Evolutionary conservation across 2,797 vertebrate species (phyloP), one percentile per base, ranked within the genome.

Genomic region (Sparidentex hasta): DNA sequence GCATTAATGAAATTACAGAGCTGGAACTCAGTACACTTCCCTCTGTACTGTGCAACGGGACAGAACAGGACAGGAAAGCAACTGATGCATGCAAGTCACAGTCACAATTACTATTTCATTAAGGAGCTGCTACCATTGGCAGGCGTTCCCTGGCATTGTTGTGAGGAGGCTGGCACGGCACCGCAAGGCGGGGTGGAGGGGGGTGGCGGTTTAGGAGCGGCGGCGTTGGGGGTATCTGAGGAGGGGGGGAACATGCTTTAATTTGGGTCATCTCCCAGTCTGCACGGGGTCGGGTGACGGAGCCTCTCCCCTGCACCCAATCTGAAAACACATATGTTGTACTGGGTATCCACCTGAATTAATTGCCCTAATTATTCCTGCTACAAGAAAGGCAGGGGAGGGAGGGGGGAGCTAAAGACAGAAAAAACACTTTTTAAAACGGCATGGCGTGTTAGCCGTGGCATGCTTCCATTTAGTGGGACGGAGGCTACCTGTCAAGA

Each of bases 341-440:
- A 78, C 89, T 91, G 89, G 81, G 85, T 86, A 90, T 87, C 88
- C 87, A 88, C 91, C 90, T 84, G 70, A 94, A 93, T 94, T 94
- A 96, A 96, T 94, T 95, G 91, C 78, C 91, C 93, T 94, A 95
- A 95, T 95, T 95, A 94, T 95, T 95, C 89, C 85, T 80, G 71
- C 89, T 89, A 88, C 83, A 88, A 72, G 62, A 65, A 65, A 25
- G 47, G 57, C 70, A 76, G 73, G 55, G 77, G 25, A 3, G 25
- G 3, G n/a, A n/a, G n/a, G 78, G 29, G 29, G 29, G 5, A 20
- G 64, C 33, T n/a, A 41, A 74, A 79, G 38, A 77, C 4, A 56
- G n/a, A 56, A 67, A 67, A 63, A 64, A 29, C 73, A 46, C 11
- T 48, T 47, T 58, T 38, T 8, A 8, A 65, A 73, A 69, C 18